phyloP scores from a whole-genome alignment of 2,888 invertebrate species.

The Drosophila falleni region DNA sequence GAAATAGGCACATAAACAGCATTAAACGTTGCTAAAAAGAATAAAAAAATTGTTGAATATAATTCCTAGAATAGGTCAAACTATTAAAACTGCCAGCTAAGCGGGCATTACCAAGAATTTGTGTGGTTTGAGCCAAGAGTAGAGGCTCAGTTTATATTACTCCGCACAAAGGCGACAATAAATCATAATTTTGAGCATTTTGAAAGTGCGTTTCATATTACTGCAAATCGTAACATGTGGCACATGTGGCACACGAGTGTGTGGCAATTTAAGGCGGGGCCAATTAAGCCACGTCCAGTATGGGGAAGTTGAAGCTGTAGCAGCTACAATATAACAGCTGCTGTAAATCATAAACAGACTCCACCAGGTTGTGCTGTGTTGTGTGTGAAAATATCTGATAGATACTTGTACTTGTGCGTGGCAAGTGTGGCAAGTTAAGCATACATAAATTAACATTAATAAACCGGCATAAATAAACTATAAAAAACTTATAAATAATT shows the following conservation, averaged over 20 bases:
- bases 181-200: constrained; percentile 65
- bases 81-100: constrained; percentile 27
- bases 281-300: constrained; percentile 66
- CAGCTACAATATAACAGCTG: constrained; percentile 28
- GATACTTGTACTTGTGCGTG: constrained; percentile 56
- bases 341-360: constrained; percentile 72
- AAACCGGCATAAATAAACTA: constrained; percentile 64
- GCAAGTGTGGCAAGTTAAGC: constrained; percentile 66
- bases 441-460: constrained; percentile 80
- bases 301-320: constrained; percentile 3
- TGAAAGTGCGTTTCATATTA: constrained; percentile 80
- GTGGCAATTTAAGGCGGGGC: constrained; percentile 70
- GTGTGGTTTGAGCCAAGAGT: constrained; percentile 17
- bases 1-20: constrained; percentile 12
- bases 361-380: constrained; percentile 26
- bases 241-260: constrained; percentile 47
- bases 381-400: constrained; percentile 58
- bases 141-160: constrained; percentile 6
- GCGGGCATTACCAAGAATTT: constrained; percentile 14
- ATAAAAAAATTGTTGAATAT: background rate
- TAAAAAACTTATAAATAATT: constrained; percentile 65
- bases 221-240: constrained; percentile 48
- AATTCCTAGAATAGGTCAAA: constrained; percentile 16
- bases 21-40: constrained; percentile 8
- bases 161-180: constrained; percentile 35